Base-by-base conservation (phyloP, 2,113 vertebrate species). In the Oryzias javanicus region DNA sequence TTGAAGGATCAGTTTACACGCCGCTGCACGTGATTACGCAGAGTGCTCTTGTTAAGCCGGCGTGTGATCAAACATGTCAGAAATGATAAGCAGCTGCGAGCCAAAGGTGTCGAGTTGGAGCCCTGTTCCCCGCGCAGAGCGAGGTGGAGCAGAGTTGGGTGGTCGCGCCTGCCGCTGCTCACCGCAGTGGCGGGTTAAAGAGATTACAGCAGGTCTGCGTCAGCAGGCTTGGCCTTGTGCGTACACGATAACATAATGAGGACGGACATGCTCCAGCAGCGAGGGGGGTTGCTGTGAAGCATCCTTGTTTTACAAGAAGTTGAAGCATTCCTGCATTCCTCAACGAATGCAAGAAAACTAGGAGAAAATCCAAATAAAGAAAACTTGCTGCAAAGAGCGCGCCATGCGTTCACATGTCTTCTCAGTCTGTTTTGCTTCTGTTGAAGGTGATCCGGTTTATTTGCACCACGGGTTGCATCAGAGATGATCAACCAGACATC, bases 201-300 rank as follows among this genome's bases (percentile, higher is more conserved):
- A 95, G 94, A 96, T 98, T 96, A 96, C 93, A 93, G n/a, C 72
- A 75, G 87, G 91, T 91, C 90, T 90, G 89, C 89, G 91, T 94
- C 93, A 94, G 91, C 91, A 91, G 92, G 91, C 92, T 91, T 90
- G 92, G 92, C 91, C 92, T 91, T 82, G 73, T 80, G 89, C 86
- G 18, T 25, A 88, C 85, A 88, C 86, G 82, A 70, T 82, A 88
- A 92, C 91, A 94, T 94, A 94, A 96, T 94, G 93, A 94, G 89
- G 87, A 88, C 87, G 88, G 92, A 91, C 93, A 92, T 91, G 90
- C 88, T 83, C 89, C 81, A 73, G 19, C 7, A 19, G 46, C n/a
- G n/a, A 47, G 64, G 89, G 89, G 86, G 86, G 89, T 85, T 85
- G 90, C 89, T 85, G 87, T 90, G 71, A 90, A 83, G 87, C 91